These are phyloP conservation scores for Ecdyonurus torrentis DNA, from an alignment of 2,888 invertebrate genomes.

Conservation along the genomic window DNA sequence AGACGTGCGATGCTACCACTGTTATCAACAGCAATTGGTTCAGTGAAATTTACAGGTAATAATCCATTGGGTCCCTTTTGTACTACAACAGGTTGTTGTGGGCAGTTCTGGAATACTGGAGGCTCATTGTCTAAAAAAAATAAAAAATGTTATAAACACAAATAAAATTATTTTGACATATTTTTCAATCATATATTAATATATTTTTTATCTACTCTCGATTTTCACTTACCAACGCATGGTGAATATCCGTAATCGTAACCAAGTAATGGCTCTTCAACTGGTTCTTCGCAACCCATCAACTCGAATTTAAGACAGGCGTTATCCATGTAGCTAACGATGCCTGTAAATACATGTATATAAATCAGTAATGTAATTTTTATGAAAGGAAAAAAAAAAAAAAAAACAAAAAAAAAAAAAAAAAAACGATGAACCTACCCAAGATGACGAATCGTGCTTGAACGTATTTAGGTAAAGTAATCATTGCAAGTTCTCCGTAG, in stretches of 20 bases:
- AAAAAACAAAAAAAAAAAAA: too few relatives aligned
- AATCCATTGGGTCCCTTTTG: conserved; percentile 78
- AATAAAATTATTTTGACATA: background rate
- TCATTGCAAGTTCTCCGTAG: conserved; percentile 92
- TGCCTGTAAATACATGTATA: conserved; percentile 37
- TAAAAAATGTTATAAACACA: conserved; percentile 13
- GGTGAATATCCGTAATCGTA: conserved; percentile 88
- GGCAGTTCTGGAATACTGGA: conserved; percentile 92
- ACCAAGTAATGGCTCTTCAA: conserved; percentile 64
- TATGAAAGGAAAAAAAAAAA: background rate
- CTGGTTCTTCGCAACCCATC: conserved; percentile 87
- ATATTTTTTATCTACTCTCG: background rate
- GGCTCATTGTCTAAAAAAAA: conserved; percentile 68
- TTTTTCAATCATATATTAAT: background rate
- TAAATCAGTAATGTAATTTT: background rate
- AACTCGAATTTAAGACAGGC: conserved; percentile 91
- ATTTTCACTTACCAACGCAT: conserved; percentile 54
- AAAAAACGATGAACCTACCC: conserved; percentile 24
- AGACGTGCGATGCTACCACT: conserved; percentile 86
- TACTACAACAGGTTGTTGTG: conserved; percentile 79
- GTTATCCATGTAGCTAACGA: conserved; percentile 93
- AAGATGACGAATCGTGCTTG: conserved; percentile 86
- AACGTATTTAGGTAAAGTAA: conserved; percentile 83
- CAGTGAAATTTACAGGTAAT: conserved; percentile 78
- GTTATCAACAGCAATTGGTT: conserved; percentile 88